Evolutionary conservation across 2,113 vertebrate genomes (phyloP).

Genomic region (Polypterus bichir): DNA sequence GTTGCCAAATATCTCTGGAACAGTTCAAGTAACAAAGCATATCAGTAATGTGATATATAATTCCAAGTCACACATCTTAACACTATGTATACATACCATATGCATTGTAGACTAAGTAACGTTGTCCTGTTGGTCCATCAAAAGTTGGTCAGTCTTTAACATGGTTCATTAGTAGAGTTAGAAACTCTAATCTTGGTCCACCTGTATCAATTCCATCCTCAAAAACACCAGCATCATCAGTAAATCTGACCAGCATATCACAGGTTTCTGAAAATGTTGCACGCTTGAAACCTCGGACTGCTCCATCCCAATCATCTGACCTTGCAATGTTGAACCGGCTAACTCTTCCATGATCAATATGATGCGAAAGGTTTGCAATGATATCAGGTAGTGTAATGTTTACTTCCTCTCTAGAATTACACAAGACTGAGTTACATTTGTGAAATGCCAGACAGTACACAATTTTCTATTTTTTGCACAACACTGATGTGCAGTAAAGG

Average conservation of each 20-base stretch:
- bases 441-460: too few relatives aligned
- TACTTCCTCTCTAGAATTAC: conserved; percentile 11
- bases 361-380: conserved; percentile 9
- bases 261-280: conserved; percentile 8
- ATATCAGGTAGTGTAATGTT: conserved; percentile 18
- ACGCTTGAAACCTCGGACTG: conserved; percentile 6
- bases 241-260: conserved; percentile 9
- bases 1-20: too few relatives aligned
- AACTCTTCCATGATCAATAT: conserved; percentile 12
- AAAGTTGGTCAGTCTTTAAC: conserved; percentile 21
- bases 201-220: conserved; percentile 3
- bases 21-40: background rate
- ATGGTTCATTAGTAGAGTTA: conserved; percentile 21
- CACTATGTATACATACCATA: conserved; percentile 7
- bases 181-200: conserved; percentile 6
- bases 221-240: conserved; percentile 1
- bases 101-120: conserved; percentile 25
- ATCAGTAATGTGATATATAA: too few relatives aligned
- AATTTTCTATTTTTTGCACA: too few relatives aligned
- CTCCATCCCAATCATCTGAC: conserved; percentile 8
- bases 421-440: background rate
- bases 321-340: background rate
- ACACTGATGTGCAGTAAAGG: too few relatives aligned
- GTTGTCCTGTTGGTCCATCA: conserved; percentile 22
- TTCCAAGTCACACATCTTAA: background rate